Evolutionary conservation across 1,140 invertebrate species (phyloP).

Genomic region (Cydia fagiglandana): DNA sequence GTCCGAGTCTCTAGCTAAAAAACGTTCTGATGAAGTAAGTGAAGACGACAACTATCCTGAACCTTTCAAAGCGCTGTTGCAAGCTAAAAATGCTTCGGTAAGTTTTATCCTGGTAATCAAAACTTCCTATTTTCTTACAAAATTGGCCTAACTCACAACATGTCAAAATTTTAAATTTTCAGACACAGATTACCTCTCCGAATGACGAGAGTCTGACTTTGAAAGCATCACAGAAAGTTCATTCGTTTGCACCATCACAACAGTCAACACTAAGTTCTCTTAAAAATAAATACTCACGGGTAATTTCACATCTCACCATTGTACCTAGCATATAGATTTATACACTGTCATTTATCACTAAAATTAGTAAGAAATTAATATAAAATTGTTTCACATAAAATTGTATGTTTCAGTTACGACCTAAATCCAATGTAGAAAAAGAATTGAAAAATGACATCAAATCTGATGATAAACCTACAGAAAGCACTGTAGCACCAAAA

Average conservation of each 20-base stretch:
- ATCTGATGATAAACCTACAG: conserved; percentile 40
- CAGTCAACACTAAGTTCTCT: conserved; percentile 56
- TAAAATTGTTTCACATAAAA: conserved; percentile 33
- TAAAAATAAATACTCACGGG: conserved; percentile 66
- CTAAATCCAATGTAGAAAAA: conserved; percentile 42
- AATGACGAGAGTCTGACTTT: conserved; percentile 71
- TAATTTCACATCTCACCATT: conserved; percentile 47
- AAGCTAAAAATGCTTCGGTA: conserved; percentile 75
- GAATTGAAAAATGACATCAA: conserved; percentile 46
- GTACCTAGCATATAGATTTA: background rate
- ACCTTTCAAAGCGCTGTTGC: conserved; percentile 73
- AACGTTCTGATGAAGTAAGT: conserved; percentile 64
- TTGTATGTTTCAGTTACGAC: conserved; percentile 47
- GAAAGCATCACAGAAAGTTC: conserved; percentile 75
- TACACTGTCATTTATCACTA: too few relatives aligned
- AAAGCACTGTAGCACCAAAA: conserved; percentile 42
- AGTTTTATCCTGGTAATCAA: conserved; percentile 38
- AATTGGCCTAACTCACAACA: background rate
- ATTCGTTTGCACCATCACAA: conserved; percentile 59
- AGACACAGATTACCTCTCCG: conserved; percentile 73
- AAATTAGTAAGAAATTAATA: too few relatives aligned
- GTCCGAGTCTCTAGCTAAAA: conserved; percentile 46
- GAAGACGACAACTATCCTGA: conserved; percentile 75
- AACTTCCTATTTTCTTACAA: background rate
- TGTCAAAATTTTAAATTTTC: conserved; percentile 50